Percentiles rank a stretch among this genome's conserved stretches.
phyloP scores from a whole-genome alignment of 2,888 invertebrate genomes.

The Acleris laterana region DNA sequence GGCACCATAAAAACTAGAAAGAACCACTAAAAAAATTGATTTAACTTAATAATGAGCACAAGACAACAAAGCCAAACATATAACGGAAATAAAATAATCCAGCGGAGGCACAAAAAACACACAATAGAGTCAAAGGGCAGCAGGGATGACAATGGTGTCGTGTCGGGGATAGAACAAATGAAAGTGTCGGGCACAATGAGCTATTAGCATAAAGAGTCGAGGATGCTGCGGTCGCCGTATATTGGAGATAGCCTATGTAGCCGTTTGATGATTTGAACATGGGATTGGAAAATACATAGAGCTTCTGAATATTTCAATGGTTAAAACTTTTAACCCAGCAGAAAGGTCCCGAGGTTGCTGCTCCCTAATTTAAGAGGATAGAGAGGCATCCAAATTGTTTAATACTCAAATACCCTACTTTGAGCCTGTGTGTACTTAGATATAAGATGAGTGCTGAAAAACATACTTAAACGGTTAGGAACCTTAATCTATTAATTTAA shows the following conservation, averaged over 20 bases:
- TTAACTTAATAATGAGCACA: constrained; percentile 60
- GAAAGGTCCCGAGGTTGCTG: too few species aligned
- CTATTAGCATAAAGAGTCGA: constrained; percentile 76
- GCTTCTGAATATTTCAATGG: background rate
- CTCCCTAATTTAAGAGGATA: too few species aligned
- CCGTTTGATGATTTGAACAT: constrained; percentile 8
- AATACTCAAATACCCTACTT: too few species aligned
- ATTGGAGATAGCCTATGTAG: constrained; percentile 13
- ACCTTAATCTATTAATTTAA: too few species aligned
- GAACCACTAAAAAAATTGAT: constrained; percentile 25
- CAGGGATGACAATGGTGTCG: constrained; percentile 70
- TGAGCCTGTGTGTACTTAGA: too few species aligned
- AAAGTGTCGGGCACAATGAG: constrained; percentile 74
- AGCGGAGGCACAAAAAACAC: constrained; percentile 75
- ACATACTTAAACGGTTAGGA: too few species aligned
- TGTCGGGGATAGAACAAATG: constrained; percentile 76
- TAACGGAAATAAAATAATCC: constrained; percentile 84
- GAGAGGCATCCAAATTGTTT: too few species aligned
- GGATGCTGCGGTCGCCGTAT: constrained; percentile 53
- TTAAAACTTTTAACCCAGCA: too few species aligned
- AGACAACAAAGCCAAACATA: constrained; percentile 69
- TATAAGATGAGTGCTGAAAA: too few species aligned
- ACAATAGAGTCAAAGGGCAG: constrained; percentile 83
- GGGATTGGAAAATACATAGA: constrained; percentile 4
- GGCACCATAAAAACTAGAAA: constrained; percentile 20